phyloP scores from a whole-genome alignment of 2,888 invertebrate species.

The Drosophila robusta region DNA sequence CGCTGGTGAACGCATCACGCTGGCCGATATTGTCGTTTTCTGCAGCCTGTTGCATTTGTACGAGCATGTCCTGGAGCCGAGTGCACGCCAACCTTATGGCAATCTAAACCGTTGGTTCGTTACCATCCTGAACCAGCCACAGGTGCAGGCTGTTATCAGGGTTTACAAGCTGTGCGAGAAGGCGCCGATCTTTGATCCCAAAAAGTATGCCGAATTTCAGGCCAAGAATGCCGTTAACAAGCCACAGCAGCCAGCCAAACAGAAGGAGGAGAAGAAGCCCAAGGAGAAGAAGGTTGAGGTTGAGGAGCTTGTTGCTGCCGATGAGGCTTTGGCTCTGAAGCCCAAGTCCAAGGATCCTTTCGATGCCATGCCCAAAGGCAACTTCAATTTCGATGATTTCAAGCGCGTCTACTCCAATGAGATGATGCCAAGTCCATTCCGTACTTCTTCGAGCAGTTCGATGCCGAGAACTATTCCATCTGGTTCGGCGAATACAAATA shows the following conservation, averaged over 20 bases:
- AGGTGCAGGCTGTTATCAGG: slow-evolving; percentile 89
- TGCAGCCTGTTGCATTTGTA: slow-evolving; percentile 95
- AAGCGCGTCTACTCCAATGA: slow-evolving; percentile 99
- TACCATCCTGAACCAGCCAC: slow-evolving; percentile 95
- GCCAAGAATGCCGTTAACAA: slow-evolving; percentile 84
- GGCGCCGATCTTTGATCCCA: slow-evolving; percentile 91
- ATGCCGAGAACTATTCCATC: slow-evolving; percentile 97
- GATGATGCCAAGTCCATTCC: slow-evolving; percentile 95
- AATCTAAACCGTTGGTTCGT: slow-evolving; percentile 99
- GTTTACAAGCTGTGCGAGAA: slow-evolving; percentile 90
- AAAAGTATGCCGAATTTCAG: slow-evolving; percentile 89
- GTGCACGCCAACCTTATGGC: too few relatives aligned
- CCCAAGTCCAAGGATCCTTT: slow-evolving; percentile 97
- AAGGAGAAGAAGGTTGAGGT: slow-evolving; percentile 86
- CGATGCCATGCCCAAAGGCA: slow-evolving; percentile 94
- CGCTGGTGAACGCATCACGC: slow-evolving; percentile 96
- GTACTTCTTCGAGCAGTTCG: slow-evolving; percentile 99
- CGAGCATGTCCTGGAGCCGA: too few relatives aligned
- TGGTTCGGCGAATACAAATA: slow-evolving; percentile 99
- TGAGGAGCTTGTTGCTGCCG: slow-evolving; percentile 89
- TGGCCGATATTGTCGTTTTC: slow-evolving; percentile 97
- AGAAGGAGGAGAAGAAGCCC: too few relatives aligned
- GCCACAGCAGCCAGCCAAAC: slow-evolving; percentile 82
- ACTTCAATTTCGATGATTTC: slow-evolving; percentile 98
- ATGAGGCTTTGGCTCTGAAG: slow-evolving; percentile 89